A percentile compares a stretch with the other conserved stretches of the same genome.
These are phyloP conservation scores for Trogon melanurus DNA, from an alignment of 2,113 vertebrate species.

Conservation along the genomic window DNA sequence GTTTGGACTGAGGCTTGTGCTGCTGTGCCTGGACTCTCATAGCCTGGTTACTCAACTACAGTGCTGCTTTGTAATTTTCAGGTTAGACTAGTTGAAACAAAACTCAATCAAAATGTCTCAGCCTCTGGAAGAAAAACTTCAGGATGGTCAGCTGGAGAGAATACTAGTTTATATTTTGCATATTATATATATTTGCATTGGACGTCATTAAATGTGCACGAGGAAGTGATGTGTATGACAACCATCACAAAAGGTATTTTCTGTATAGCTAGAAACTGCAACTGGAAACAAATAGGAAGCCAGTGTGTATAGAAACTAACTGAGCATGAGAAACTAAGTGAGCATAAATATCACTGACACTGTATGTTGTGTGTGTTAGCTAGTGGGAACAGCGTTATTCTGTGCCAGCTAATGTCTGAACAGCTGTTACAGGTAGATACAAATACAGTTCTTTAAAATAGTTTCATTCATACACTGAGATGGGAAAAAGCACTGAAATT, in stretches of 20 bases:
- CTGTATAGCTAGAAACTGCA: neutral
- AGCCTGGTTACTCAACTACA: neutral
- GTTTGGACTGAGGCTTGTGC: neutral
- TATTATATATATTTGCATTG: neutral
- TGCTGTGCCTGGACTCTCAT: neutral
- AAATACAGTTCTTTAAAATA: constrained; percentile 1
- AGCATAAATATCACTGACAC: neutral
- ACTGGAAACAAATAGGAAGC: neutral
- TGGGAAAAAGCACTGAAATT: neutral
- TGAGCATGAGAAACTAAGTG: neutral
- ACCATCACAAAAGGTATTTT: neutral
- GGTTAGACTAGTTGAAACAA: neutral
- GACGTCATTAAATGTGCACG: neutral
- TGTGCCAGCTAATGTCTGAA: neutral
- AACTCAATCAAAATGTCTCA: neutral
- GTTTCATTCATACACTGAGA: neutral
- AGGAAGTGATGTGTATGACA: neutral
- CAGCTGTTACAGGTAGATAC: neutral
- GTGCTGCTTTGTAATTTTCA: neutral
- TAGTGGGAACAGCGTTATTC: neutral
- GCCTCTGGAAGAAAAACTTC: neutral
- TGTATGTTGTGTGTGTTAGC: neutral
- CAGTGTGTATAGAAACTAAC: neutral
- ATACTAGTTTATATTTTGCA: neutral
- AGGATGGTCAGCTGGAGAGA: neutral